Evolutionary conservation across 1,140 invertebrate genomes (phyloP).

Genomic region (Arctopsyche grandis): DNA sequence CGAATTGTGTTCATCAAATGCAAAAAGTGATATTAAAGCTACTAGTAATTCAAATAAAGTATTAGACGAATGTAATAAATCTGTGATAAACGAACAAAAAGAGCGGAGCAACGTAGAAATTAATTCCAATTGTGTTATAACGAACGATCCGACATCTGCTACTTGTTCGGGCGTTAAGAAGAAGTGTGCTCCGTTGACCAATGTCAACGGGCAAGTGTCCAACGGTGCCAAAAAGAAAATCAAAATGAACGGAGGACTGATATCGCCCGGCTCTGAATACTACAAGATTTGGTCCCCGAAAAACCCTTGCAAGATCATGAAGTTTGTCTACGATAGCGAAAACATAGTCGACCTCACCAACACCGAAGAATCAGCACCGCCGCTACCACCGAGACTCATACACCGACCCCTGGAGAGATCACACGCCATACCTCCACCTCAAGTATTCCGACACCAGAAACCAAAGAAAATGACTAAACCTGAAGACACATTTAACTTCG

Average conservation of each 20-base stretch:
- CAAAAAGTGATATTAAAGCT: slow-evolving; percentile 31
- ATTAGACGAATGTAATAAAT: slow-evolving; percentile 48
- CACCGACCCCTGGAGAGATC: slow-evolving; percentile 73
- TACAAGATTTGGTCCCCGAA: slow-evolving; percentile 71
- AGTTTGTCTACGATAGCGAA: slow-evolving; percentile 66
- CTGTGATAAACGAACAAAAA: slow-evolving; percentile 54
- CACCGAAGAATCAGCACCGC: slow-evolving; percentile 63
- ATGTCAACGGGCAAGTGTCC: slow-evolving; percentile 60
- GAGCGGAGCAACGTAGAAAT: slow-evolving; percentile 3
- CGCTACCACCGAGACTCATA: slow-evolving; percentile 63
- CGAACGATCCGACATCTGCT: slow-evolving; percentile 22
- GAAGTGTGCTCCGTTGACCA: slow-evolving; percentile 62
- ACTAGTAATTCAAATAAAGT: slow-evolving; percentile 36
- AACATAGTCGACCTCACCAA: slow-evolving; percentile 64
- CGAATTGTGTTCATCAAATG: slow-evolving; percentile 37
- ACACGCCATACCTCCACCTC: slow-evolving; percentile 68
- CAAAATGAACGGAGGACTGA: slow-evolving; percentile 62
- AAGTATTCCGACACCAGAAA: slow-evolving; percentile 69
- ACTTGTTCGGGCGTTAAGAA: slow-evolving; percentile 62
- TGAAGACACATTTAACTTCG: slow-evolving; percentile 81
- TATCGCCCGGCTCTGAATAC: slow-evolving; percentile 69
- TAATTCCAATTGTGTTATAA: neutral
- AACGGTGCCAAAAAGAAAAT: slow-evolving; percentile 65
- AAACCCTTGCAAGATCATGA: slow-evolving; percentile 68
- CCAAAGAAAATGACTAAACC: slow-evolving; percentile 68